phyloP scores from a whole-genome alignment of 1,140 invertebrate genomes.

The Spodoptera frugiperda region DNA sequence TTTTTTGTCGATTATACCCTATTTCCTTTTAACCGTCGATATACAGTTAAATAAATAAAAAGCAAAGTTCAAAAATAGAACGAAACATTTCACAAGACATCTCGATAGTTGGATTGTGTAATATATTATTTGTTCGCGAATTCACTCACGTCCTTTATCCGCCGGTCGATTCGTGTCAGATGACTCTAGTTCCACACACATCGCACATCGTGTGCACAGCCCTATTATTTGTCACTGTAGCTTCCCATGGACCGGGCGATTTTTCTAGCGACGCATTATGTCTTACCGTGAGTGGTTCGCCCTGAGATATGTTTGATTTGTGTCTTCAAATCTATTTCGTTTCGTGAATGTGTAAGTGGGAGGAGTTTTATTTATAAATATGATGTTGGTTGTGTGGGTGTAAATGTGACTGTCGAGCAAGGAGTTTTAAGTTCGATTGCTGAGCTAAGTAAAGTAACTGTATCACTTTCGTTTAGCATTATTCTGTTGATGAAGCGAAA shows the following conservation, averaged over 20 bases:
- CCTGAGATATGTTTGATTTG: constrained; percentile 5
- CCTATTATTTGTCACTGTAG: constrained; percentile 37
- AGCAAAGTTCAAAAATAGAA: constrained; percentile 12
- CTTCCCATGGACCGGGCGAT: constrained; percentile 14
- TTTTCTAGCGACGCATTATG: constrained; percentile 20
- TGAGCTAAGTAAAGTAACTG: too few species aligned
- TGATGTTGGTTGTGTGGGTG: too few species aligned
- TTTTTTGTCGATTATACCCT: too few species aligned
- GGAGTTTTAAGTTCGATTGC: too few species aligned
- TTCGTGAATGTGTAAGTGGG: too few species aligned
- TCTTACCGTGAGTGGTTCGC: background rate
- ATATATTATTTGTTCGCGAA: constrained; percentile 28
- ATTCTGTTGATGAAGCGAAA: too few species aligned
- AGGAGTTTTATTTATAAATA: too few species aligned
- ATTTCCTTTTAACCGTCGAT: too few species aligned
- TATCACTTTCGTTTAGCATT: too few species aligned
- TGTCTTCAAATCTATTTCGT: background rate
- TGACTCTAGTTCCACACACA: constrained; percentile 16
- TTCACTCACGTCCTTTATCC: constrained; percentile 34
- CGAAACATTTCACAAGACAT: constrained; percentile 16
- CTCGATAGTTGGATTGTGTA: background rate
- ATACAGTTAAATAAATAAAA: too few species aligned
- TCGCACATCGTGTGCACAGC: constrained; percentile 12
- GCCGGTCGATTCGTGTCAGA: background rate
- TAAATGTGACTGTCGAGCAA: too few species aligned